Evolutionary conservation across 2,888 invertebrate species (phyloP), one percentile per base, ranked within the genome.

Genomic region (Tromatobia lineatoria): DNA sequence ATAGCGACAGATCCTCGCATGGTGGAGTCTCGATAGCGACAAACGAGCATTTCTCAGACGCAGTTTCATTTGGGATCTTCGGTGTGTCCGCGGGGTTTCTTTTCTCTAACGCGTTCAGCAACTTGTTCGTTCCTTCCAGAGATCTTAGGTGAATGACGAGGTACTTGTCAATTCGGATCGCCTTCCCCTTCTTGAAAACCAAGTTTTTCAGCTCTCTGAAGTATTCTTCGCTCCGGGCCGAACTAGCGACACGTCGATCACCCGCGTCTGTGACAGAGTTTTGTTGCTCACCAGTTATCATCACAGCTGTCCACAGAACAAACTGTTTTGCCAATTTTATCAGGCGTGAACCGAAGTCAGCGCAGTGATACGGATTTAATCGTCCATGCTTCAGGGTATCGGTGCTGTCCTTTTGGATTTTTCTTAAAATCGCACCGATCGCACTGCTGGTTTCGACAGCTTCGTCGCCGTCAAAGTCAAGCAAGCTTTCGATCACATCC

Each of bases 111-210:
- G 82, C 74, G 23, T 80, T 75, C n/a, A 83, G 54, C 29, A 83
- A 70, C 18, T 84, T 86, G 13, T 42, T 83, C 0, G 75, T 77
- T 25, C 80, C 83, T 45, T 75, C 67, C 15, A 87, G 42, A 6
- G 67, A 52, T 45, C 77, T 76, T 11, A 87, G 57, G 52, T 87
- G 87, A 6, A 74, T 61, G 11, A 84, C 66, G 10, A 87, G 73
- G 52, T 67, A 87, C 61, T 87, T 86, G 45, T 86, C 83, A 0
- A 75, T 52, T 11, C 86, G 67, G 3, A 85, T 73, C 13, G 82
- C 15, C n/a, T 79, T 76, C 15, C 64, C 50, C n/a, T 77, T 76
- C 18, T 78, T 77, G 15, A 78, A 71, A 25, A 85, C 79, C 0
- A 82, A 10, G 15, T 84, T 6, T 74, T 84, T 78, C 0, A 86